phyloP scores from a whole-genome alignment of 2,113 vertebrate species.

The Tachysurus vachellii region DNA sequence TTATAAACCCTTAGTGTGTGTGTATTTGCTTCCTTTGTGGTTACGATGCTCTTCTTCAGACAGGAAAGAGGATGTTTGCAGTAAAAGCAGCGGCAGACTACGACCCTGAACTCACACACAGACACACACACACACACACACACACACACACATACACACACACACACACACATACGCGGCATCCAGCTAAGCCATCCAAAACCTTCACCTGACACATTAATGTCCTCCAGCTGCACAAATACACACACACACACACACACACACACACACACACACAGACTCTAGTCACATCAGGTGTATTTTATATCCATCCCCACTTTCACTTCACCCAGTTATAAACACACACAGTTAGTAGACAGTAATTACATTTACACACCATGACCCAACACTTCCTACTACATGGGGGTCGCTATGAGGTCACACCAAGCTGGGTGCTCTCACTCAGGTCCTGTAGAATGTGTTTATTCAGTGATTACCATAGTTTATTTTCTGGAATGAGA shows the following conservation, averaged over 20 bases:
- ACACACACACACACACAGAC: constrained; percentile 34
- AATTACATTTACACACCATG: constrained; percentile 22
- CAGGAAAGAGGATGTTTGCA: constrained; percentile 51
- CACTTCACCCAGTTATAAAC: constrained; percentile 24
- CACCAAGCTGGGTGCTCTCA: neutral
- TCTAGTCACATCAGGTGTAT: constrained; percentile 36
- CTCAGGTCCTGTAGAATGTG: constrained; percentile 13
- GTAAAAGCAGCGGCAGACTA: constrained; percentile 29
- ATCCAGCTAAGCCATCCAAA: constrained; percentile 23
- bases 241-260: constrained; percentile 27
- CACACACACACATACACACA: constrained; percentile 12
- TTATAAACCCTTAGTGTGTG: neutral
- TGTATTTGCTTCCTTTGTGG: constrained; percentile 1
- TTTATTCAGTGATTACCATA: constrained; percentile 7
- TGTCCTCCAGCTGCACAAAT: constrained; percentile 50
- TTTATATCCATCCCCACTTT: constrained; percentile 40
- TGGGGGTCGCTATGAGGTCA: neutral
- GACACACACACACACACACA: constrained; percentile 41
- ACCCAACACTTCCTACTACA: constrained; percentile 25
- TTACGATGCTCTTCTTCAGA: constrained; percentile 34
- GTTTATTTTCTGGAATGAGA: constrained; percentile 8
- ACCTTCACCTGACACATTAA: constrained; percentile 48
- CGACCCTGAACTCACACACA: constrained; percentile 17
- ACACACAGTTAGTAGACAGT: constrained; percentile 7
- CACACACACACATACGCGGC: constrained; percentile 10